phyloP scores from a whole-genome alignment of 1,140 invertebrate genomes.

The Nephila pilipes region DNA sequence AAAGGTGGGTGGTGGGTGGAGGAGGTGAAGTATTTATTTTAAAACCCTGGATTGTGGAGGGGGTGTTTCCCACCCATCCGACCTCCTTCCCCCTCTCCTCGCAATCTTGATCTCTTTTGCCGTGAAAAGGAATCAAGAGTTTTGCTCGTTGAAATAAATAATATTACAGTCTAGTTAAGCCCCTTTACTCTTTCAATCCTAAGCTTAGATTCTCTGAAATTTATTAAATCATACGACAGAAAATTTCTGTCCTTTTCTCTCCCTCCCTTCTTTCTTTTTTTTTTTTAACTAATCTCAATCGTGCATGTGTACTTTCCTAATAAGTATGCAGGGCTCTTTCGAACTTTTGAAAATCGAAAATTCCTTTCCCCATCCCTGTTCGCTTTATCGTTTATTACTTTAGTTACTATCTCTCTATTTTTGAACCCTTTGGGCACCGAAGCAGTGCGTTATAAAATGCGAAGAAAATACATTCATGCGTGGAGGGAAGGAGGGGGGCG shows the following conservation, averaged over 20 bases:
- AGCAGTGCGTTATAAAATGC: conserved; percentile 58
- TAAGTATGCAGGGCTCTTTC: conserved; percentile 70
- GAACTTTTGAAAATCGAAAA: conserved; percentile 73
- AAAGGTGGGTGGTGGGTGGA: neutral
- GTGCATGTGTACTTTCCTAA: conserved; percentile 66
- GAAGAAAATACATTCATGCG: conserved; percentile 43
- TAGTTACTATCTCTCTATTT: conserved; percentile 55
- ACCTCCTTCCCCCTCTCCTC: neutral
- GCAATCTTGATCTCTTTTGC: conserved; percentile 54
- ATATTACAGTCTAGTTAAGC: conserved; percentile 62
- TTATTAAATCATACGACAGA: conserved; percentile 74
- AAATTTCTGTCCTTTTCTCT: conserved; percentile 42
- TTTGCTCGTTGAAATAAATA: conserved; percentile 70
- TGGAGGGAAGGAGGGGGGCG: neutral
- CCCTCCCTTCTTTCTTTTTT: neutral
- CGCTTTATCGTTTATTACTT: conserved; percentile 60
- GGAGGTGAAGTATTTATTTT: conserved; percentile 62
- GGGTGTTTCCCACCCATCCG: neutral
- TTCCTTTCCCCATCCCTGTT: neutral
- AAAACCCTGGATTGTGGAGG: conserved; percentile 57
- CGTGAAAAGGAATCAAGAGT: neutral
- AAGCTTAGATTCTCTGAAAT: conserved; percentile 63
- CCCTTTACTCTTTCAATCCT: conserved; percentile 38
- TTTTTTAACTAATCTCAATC: neutral
- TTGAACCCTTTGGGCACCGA: conserved; percentile 74